phyloP scores from a whole-genome alignment of 2,113 vertebrate genomes.

The Zosterops borbonicus region DNA sequence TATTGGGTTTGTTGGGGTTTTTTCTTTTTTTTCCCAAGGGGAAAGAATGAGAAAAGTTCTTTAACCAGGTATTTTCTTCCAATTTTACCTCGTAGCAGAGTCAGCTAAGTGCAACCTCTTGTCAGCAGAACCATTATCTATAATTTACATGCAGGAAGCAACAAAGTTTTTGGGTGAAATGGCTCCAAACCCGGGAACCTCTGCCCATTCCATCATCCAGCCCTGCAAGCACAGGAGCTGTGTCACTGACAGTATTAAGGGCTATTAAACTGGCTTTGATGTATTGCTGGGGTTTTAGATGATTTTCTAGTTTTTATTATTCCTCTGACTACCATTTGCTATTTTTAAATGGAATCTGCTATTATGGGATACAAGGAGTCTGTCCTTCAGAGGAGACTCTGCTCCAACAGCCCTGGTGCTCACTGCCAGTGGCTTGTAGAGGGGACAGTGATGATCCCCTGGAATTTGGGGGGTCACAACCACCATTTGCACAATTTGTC shows the following conservation, averaged over 20 bases:
- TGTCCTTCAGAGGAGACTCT: conserved; percentile 57
- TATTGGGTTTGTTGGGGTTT: background rate
- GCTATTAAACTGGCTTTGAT: conserved; percentile 65
- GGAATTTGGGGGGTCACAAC: background rate
- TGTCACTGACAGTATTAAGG: conserved; percentile 43
- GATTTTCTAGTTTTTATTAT: conserved; percentile 61
- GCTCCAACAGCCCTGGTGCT: background rate
- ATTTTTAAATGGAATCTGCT: conserved; percentile 45
- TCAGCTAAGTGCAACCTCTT: conserved; percentile 8
- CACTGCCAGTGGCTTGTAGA: accelerated
- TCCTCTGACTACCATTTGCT: conserved; percentile 58
- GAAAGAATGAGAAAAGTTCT: background rate
- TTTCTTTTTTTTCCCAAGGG: background rate
- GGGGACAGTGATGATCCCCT: background rate
- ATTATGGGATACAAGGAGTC: background rate
- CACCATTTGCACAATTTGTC: too few species aligned
- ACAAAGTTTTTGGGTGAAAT: conserved; percentile 41
- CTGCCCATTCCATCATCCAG: conserved; percentile 29
- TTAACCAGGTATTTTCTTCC: conserved; percentile 20
- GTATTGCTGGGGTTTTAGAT: conserved; percentile 29
- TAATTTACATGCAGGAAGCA: conserved; percentile 49
- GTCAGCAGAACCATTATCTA: background rate
- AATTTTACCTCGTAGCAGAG: background rate
- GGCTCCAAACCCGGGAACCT: background rate
- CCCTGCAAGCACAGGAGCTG: background rate